These are phyloP conservation scores for Amyelois transitella DNA, from an alignment of 1,140 invertebrate species.

Conservation along the genomic window DNA sequence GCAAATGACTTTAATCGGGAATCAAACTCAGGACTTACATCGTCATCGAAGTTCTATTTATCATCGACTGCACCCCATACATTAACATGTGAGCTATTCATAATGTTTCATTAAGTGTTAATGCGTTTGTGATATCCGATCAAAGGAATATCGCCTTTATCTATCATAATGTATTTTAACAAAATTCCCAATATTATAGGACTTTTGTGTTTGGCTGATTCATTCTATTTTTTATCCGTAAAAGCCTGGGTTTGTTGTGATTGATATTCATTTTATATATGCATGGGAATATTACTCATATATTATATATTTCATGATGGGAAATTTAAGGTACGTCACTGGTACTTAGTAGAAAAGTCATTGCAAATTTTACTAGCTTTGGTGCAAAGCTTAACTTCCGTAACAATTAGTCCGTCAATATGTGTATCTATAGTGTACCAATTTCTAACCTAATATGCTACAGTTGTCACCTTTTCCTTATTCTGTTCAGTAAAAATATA, in stretches of 20 bases:
- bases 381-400: no score
- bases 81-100: constrained; percentile 56
- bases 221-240: constrained; percentile 8
- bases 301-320: no score
- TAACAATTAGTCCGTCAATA: no score
- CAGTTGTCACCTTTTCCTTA: no score
- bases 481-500: no score
- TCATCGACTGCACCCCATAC: constrained; percentile 61
- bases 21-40: constrained; percentile 38
- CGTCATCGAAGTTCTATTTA: constrained; percentile 61
- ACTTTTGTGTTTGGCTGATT: constrained; percentile 11
- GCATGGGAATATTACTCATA: no score
- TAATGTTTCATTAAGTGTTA: constrained; percentile 68
- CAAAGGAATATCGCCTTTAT: constrained; percentile 21
- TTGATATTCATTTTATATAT: neutral
- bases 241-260: neutral
- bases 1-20: constrained; percentile 34
- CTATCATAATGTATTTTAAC: constrained; percentile 18
- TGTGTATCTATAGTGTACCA: no score
- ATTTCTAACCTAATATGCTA: no score
- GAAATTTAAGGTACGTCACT: no score
- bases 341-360: no score
- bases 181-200: constrained; percentile 9
- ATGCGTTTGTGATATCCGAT: constrained; percentile 49
- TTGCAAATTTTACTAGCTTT: no score